These are phyloP conservation scores for Hyposoter dolosus DNA, from an alignment of 2,888 invertebrate genomes.

Conservation along the genomic window DNA sequence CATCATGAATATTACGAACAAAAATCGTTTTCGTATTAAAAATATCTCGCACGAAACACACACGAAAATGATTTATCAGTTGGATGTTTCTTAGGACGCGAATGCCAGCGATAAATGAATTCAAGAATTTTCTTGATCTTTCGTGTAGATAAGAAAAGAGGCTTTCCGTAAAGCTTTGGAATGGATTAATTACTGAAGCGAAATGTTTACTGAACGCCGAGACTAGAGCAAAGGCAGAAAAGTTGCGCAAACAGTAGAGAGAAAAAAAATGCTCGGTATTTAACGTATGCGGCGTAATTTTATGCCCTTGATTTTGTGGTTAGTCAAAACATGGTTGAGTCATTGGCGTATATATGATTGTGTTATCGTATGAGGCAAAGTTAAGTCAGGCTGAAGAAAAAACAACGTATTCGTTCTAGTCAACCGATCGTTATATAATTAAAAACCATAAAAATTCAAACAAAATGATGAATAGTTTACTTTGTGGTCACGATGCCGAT, in stretches of 20 bases:
- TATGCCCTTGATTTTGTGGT: slow-evolving; percentile 13
- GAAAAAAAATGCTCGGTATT: slow-evolving; percentile 29
- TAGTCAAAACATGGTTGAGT: slow-evolving; percentile 4
- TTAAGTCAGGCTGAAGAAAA: slow-evolving; percentile 21
- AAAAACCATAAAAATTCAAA: slow-evolving; percentile 31
- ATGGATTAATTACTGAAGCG: slow-evolving; percentile 6
- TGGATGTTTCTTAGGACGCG: not conserved
- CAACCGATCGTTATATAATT: slow-evolving; percentile 37
- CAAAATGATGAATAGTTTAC: slow-evolving; percentile 27
- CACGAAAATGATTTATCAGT: slow-evolving; percentile 6
- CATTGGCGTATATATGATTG: slow-evolving; percentile 3
- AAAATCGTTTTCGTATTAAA: not conserved
- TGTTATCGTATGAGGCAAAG: slow-evolving; percentile 4
- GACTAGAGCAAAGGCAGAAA: slow-evolving; percentile 3
- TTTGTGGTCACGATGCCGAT: slow-evolving; percentile 1
- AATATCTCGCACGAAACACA: not conserved
- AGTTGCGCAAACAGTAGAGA: not conserved
- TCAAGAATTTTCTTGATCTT: slow-evolving; percentile 22
- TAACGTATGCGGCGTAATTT: slow-evolving; percentile 7
- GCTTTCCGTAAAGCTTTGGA: slow-evolving; percentile 5
- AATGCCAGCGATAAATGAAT: slow-evolving; percentile 12
- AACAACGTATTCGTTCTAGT: not conserved
- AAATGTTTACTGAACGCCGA: slow-evolving; percentile 8
- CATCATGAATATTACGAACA: not conserved
- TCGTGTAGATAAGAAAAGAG: slow-evolving; percentile 27